Evolutionary conservation across 2,888 invertebrate species (phyloP), one percentile per base, ranked within the genome.

Genomic region (Xestia ashworthii): DNA sequence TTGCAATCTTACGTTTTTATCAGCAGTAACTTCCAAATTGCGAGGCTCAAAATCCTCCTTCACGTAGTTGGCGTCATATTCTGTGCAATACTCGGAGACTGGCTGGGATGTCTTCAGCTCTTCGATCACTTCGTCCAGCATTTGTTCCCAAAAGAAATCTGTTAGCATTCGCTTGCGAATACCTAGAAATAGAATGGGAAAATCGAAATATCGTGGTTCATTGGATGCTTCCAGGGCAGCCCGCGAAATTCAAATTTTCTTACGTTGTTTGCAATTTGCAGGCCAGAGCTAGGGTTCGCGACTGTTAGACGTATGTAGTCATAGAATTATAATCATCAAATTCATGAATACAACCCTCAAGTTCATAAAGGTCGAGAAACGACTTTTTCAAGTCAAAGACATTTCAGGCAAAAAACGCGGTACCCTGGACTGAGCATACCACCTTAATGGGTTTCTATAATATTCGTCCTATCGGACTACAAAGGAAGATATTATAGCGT

Each of bases 131-230:
- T 97, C 97, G n/a, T 95, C 95, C 60, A 96, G 86, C 96, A 96
- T 96, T 94, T 96, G 95, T 85, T 96, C 96, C 96, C 96, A 96
- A 87, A 95, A 96, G 88, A 96, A 96, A 82, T 97, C 95, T 0
- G 94, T 95, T 22, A 97, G 87, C 95, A 96, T 94, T 44, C 94
- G 91, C 83, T 93, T 95, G 22, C 97, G 95, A 71, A 96, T 92
- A 74, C 97, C 97, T 96, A 66, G 44, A 64, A 76, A 67, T 67
- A 19, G n/a, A 67, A 38, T 53, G 14, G 2, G 2, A 22, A 50
- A 19, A 19, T 25, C n/a, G 5, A 16, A 41, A 11, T 14, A 25
- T 19, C 6, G 8, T 38, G 60, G 32, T 60, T 60, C 14, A 16
- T 1, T 25, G 32, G 32, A 32, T 32, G 32, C 32, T n/a, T 32